A percentile compares a stretch with the other conserved stretches of the same genome.
Evolutionary conservation across 2,797 vertebrate species (phyloP).

Genomic region (Smutsia temminckii): DNA sequence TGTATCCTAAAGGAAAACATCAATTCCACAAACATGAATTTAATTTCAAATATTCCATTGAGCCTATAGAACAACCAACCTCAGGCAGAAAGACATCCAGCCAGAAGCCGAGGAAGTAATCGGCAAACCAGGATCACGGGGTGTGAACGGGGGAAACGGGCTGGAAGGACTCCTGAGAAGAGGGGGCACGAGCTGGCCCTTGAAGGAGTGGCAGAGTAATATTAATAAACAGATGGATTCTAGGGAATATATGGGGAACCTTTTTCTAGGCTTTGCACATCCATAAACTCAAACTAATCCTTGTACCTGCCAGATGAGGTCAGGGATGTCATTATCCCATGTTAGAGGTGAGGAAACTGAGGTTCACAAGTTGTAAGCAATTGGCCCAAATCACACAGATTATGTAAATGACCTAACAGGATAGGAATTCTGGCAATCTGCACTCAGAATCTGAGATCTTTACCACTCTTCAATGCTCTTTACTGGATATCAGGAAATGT

Average conservation of each 20-base stretch:
- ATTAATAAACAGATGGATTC: not conserved
- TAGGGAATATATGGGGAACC: fast-evolving
- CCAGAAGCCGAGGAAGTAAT: not conserved
- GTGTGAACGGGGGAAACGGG: not conserved
- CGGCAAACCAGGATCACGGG: not conserved
- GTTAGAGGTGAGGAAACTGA: not conserved
- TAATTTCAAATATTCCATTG: constrained; percentile 6
- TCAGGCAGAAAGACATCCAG: not conserved
- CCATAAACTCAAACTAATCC: too few relatives aligned
- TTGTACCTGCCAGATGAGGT: not conserved
- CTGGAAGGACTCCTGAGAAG: not conserved
- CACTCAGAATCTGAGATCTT: not conserved
- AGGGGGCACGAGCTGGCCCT: not conserved
- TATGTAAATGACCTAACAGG: not conserved
- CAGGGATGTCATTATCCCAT: too few relatives aligned
- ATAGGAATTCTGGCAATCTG: not conserved
- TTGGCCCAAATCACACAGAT: too few relatives aligned
- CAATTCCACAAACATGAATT: not conserved
- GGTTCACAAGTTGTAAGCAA: not conserved
- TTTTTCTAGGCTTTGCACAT: not conserved
- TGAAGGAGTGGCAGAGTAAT: not conserved
- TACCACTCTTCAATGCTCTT: too few relatives aligned
- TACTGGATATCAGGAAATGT: not conserved
- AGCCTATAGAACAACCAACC: not conserved
- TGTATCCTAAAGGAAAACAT: not conserved